Conservation (phyloP, 1,140 invertebrate genomes). For the Temnothorax nylanderi region DNA sequence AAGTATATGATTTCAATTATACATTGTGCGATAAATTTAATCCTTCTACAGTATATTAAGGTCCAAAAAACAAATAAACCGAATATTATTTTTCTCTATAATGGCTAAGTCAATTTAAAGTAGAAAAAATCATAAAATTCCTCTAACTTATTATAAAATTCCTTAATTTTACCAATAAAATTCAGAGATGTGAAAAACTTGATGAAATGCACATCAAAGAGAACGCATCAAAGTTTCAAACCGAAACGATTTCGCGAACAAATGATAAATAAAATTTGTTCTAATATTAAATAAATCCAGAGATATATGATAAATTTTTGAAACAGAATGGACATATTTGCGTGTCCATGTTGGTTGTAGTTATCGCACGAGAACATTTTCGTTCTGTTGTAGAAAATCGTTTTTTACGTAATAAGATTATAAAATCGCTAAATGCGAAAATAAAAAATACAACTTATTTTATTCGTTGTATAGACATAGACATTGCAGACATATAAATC, state of each 20-base stretch:
- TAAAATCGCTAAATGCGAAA: background rate
- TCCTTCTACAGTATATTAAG: background rate
- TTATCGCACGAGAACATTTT: constrained; percentile 8
- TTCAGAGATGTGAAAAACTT: background rate
- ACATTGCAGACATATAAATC: background rate
- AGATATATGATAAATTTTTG: background rate
- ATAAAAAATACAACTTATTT: background rate
- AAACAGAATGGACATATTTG: background rate
- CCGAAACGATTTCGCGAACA: constrained; percentile 17
- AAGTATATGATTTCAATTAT: constrained; percentile 1
- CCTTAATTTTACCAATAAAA: background rate
- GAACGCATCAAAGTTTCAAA: constrained; percentile 16
- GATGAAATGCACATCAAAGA: constrained; percentile 21
- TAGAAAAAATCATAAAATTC: too few species aligned
- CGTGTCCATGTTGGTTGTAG: background rate
- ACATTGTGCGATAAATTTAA: background rate
- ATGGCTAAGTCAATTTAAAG: constrained; percentile 2
- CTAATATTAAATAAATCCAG: constrained; percentile 34
- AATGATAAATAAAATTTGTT: background rate
- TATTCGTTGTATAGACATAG: background rate
- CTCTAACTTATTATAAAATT: background rate
- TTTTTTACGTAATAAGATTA: constrained; percentile 29
- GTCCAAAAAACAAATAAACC: background rate
- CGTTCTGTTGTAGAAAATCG: background rate
- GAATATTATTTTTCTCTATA: background rate